Percentiles rank a stretch among this genome's conserved stretches.
Conservation (phyloP, 1,140 invertebrate species). For the Formica exsecta region DNA sequence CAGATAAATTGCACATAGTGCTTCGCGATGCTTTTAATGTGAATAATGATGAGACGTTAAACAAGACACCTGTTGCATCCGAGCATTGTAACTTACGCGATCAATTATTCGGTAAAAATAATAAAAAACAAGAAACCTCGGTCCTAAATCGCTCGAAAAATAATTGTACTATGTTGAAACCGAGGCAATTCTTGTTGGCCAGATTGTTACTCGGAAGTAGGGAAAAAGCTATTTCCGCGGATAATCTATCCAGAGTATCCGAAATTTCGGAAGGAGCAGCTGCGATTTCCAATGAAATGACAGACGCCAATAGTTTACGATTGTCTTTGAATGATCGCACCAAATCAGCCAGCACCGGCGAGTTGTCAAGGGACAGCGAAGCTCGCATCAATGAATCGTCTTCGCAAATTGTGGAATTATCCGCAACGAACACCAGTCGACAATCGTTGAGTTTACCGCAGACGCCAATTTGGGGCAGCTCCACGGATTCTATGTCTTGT, state of each 20-base stretch:
- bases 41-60: not conserved
- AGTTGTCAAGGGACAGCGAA: conserved; percentile 74
- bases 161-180: conserved; percentile 29
- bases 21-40: conserved; percentile 80
- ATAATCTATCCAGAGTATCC: conserved; percentile 78
- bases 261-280: conserved; percentile 11
- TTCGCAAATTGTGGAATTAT: conserved; percentile 34
- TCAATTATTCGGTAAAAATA: conserved; percentile 80
- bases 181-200: conserved; percentile 51
- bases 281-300: not conserved
- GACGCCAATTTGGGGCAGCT: conserved; percentile 81
- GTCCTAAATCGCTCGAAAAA: not conserved
- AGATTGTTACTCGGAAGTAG: conserved; percentile 72
- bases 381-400: conserved; percentile 14
- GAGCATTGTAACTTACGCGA: conserved; percentile 76
- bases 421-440: conserved; percentile 25
- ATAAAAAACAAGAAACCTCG: not conserved
- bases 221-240: conserved; percentile 81
- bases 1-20: conserved; percentile 86
- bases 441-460: conserved; percentile 57
- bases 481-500: conserved; percentile 79
- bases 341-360: conserved; percentile 84
- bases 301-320: conserved; percentile 64
- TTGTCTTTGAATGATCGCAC: conserved; percentile 74
- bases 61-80: not conserved